Evolutionary conservation across 2,113 vertebrate genomes (phyloP).

Genomic region (Xiphophorus hellerii): DNA sequence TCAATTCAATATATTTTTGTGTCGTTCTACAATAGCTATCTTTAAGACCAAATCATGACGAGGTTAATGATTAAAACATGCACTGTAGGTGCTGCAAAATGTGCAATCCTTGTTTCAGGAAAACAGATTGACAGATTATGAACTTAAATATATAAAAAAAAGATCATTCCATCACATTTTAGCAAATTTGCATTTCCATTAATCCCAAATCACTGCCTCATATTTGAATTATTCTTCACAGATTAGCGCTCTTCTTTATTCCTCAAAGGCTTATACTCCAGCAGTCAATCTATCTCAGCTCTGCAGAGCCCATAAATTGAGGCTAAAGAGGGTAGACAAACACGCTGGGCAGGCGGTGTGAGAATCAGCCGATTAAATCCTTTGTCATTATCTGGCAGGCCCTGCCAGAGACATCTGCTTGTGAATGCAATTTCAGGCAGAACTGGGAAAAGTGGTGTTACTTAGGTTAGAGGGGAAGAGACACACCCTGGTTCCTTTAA

Average conservation of each 20-base stretch:
- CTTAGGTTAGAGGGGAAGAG: slow-evolving; percentile 63
- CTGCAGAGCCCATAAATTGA: slow-evolving; percentile 75
- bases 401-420: slow-evolving; percentile 77
- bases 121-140: slow-evolving; percentile 16
- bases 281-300: slow-evolving; percentile 72
- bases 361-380: slow-evolving; percentile 79
- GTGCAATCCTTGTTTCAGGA: not conserved
- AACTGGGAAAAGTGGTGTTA: slow-evolving; percentile 49
- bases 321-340: slow-evolving; percentile 77
- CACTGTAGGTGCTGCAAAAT: not conserved
- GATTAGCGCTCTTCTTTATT: slow-evolving; percentile 73
- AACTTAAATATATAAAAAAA: slow-evolving; percentile 11
- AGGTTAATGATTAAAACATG: not conserved
- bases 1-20: not conserved
- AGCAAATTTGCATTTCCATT: slow-evolving; percentile 77
- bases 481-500: slow-evolving; percentile 67
- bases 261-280: slow-evolving; percentile 63
- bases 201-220: slow-evolving; percentile 73
- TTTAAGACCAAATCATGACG: not conserved
- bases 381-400: slow-evolving; percentile 77
- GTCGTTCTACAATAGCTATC: not conserved
- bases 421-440: slow-evolving; percentile 66
- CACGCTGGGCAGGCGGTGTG: slow-evolving; percentile 68
- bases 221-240: slow-evolving; percentile 69
- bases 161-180: slow-evolving; percentile 68